Conservation (phyloP, 2,797 vertebrate genomes). For the Phrynocephalus forsythii region DNA sequence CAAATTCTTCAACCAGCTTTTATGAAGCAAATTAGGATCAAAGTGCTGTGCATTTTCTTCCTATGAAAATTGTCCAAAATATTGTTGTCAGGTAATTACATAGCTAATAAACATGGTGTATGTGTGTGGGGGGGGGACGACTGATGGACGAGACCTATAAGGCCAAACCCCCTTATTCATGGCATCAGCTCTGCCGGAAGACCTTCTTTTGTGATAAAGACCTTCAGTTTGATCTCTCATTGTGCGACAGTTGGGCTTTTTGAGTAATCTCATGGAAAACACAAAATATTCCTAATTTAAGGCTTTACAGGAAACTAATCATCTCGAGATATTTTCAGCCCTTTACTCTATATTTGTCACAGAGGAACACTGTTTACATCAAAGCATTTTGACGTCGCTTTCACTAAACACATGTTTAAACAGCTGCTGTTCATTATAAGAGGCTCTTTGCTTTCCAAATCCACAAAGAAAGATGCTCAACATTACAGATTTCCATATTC, state of each 20-base stretch:
- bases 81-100: not conserved
- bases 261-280: not conserved
- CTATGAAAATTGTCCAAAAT: not conserved
- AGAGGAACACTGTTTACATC: constrained; percentile 10
- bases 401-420: constrained; percentile 23
- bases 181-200: not conserved
- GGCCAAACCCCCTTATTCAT: not conserved
- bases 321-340: constrained; percentile 18
- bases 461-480: constrained; percentile 38
- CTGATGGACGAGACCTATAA: not conserved
- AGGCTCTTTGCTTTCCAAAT: constrained; percentile 36
- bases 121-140: no score
- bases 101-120: not conserved
- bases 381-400: constrained; percentile 9
- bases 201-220: not conserved
- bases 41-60: not conserved
- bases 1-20: no score
- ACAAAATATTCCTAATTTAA: constrained; percentile 10
- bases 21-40: no score
- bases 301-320: not conserved
- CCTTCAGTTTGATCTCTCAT: not conserved
- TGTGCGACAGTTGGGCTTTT: not conserved
- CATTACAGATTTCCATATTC: constrained; percentile 38
- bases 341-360: constrained; percentile 35
- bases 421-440: constrained; percentile 58